phyloP scores from a whole-genome alignment of 2,888 invertebrate species.

The Clitarchus hookeri region DNA sequence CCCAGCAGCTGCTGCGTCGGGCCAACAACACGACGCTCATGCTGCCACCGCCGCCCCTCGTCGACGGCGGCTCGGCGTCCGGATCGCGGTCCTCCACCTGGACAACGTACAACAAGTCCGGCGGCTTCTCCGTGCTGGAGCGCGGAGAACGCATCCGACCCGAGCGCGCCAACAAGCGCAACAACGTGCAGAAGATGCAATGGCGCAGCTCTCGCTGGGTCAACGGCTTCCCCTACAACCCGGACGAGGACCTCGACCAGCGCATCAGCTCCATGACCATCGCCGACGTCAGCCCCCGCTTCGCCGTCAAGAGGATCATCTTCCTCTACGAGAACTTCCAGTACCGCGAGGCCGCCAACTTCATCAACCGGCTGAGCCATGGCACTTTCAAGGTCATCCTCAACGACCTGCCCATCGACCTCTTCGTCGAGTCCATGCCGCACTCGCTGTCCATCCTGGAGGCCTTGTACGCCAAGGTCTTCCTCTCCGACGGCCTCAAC shows the following conservation, averaged over 20 bases:
- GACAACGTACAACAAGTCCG: constrained; percentile 31
- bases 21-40: constrained; percentile 40
- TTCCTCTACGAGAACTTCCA: constrained; percentile 85
- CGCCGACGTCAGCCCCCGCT: constrained; percentile 55
- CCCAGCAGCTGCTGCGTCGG: constrained; percentile 38
- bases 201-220: constrained; percentile 51
- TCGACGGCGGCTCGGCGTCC: constrained; percentile 33
- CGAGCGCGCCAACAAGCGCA: constrained; percentile 63
- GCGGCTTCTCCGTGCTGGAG: constrained; percentile 53
- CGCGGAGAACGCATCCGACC: constrained; percentile 73
- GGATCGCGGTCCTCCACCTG: constrained; percentile 32
- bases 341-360: constrained; percentile 87
- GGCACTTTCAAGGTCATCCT: constrained; percentile 72
- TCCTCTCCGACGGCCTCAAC: constrained; percentile 54
- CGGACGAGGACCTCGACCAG: constrained; percentile 39
- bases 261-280: constrained; percentile 51
- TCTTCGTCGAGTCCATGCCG: constrained; percentile 87
- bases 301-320: constrained; percentile 64
- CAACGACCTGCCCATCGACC: constrained; percentile 79
- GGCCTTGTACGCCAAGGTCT: constrained; percentile 68
- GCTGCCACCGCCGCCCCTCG: constrained; percentile 43
- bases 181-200: constrained; percentile 50
- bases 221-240: constrained; percentile 48
- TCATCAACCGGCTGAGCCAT: constrained; percentile 77
- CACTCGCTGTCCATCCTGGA: constrained; percentile 86